Evolutionary conservation across 2,797 vertebrate genomes (phyloP), one percentile per base, ranked within the genome.

Genomic region (Trachurus trachurus): DNA sequence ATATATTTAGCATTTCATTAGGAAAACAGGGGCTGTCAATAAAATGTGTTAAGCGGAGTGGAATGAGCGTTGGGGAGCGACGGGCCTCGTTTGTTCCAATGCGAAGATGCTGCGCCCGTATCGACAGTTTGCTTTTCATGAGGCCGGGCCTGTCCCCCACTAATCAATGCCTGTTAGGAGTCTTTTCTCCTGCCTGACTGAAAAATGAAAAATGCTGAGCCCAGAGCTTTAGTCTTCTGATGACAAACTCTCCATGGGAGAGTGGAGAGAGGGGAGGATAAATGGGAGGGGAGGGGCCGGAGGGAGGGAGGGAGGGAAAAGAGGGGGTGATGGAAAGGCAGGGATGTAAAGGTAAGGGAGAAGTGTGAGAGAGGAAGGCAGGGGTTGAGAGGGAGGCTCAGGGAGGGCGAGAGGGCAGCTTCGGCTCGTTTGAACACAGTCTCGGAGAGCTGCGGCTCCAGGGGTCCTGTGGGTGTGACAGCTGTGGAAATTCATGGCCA

Each of bases 401-500:
- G 50, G 37, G 74, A 88, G 89, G 91, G 71, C 62, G 56, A 88
- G 78, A 80, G 92, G 93, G 87, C 91, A 89, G 81, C 90, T 67
- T 85, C 72, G 80, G 88, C 86, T 77, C 87, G 88, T 94, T 93
- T 93, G 92, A 94, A 94, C 90, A 71, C 73, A 10, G 88, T 68
- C 86, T 83, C 67, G 61, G 68, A 44, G 82, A 89, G 88, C 63
- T 84, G 19, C 34, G 44, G 78, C 90, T 87, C 79, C 85, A 34
- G 80, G 76, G 85, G 89, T 89, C 88, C 87, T 87, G 82, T 88
- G 92, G 93, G 92, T 86, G 85, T 95, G 95, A 94, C 94, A 95
- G 94, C 94, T 95, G 95, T 93, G 94, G 95, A 96, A 95, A 96
- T 96, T 96, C 95, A 96, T 94, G 94, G 95, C 87, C 94, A 97